A percentile compares a stretch with the other conserved stretches of the same genome.
Evolutionary conservation across 2,888 invertebrate genomes (phyloP).

Genomic region (Tanypteryx hageni): DNA sequence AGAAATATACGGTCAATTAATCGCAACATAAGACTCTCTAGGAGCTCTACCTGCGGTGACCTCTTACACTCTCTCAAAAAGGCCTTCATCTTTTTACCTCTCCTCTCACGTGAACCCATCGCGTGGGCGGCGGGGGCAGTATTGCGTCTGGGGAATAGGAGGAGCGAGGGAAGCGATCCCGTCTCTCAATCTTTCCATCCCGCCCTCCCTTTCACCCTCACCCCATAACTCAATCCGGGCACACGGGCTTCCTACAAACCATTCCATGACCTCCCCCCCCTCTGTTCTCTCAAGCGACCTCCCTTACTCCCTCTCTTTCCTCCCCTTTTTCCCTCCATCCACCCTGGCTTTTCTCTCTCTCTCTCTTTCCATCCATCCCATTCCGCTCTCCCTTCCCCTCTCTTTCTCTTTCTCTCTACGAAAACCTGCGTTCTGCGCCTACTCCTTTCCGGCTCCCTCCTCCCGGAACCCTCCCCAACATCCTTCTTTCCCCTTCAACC

Average conservation of each 20-base stretch:
- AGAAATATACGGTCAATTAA: too few species aligned
- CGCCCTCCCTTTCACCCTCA: background rate
- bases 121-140: background rate
- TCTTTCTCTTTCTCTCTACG: too few species aligned
- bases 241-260: background rate
- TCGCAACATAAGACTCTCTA: too few species aligned
- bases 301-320: background rate
- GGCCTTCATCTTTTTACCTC: background rate
- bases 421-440: too few species aligned
- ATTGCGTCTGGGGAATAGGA: background rate
- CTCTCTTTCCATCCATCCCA: background rate
- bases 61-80: background rate
- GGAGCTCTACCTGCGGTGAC: background rate
- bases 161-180: background rate
- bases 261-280: too few species aligned
- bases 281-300: too few species aligned
- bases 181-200: background rate
- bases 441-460: too few species aligned
- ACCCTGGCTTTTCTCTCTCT: background rate
- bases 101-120: background rate
- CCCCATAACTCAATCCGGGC: background rate
- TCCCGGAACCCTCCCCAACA: too few species aligned
- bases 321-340: too few species aligned
- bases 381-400: too few species aligned
- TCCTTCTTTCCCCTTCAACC: too few species aligned